Evolutionary conservation across 2,888 invertebrate species (phyloP).

Genomic region (Coelopa pilipes): DNA sequence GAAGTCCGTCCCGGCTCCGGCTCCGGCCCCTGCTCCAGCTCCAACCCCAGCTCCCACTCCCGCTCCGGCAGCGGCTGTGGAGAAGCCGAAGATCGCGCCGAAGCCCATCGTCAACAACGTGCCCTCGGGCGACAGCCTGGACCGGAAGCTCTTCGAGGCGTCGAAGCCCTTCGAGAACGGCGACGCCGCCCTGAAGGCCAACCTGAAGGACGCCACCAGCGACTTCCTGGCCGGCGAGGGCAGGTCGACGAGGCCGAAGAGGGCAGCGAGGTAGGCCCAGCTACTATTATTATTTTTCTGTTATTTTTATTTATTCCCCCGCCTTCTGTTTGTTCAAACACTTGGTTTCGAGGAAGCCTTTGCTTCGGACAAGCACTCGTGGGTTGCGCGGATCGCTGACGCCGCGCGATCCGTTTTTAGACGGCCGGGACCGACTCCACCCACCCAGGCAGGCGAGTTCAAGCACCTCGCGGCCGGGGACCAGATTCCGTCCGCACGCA

Average conservation of each 20-base stretch:
- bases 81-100: conserved; percentile 51
- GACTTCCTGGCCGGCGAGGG: conserved; percentile 61
- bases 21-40: conserved; percentile 40
- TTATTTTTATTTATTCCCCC: too few relatives aligned
- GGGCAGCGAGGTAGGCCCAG: conserved; percentile 47
- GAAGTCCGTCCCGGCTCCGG: conserved; percentile 37
- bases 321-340: too few relatives aligned
- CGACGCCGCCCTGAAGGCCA: conserved; percentile 49
- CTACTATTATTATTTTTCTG: conserved; percentile 20
- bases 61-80: background rate
- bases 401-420: background rate
- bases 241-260: conserved; percentile 47
- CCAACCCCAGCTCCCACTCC: conserved; percentile 12
- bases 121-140: conserved; percentile 46
- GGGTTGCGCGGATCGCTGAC: background rate
- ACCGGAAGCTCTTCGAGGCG: conserved; percentile 54
- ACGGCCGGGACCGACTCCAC: too few relatives aligned
- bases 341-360: too few relatives aligned
- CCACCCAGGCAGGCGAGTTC: too few relatives aligned
- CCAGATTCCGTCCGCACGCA: too few relatives aligned
- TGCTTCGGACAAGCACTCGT: background rate
- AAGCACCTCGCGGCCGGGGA: too few relatives aligned
- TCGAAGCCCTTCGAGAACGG: conserved; percentile 53
- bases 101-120: conserved; percentile 41
- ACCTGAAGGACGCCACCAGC: conserved; percentile 61